Percentiles rank a stretch among this genome's conserved stretches.
Evolutionary conservation across 2,113 vertebrate species (phyloP).

Genomic region (Ranitomeya imitator): DNA sequence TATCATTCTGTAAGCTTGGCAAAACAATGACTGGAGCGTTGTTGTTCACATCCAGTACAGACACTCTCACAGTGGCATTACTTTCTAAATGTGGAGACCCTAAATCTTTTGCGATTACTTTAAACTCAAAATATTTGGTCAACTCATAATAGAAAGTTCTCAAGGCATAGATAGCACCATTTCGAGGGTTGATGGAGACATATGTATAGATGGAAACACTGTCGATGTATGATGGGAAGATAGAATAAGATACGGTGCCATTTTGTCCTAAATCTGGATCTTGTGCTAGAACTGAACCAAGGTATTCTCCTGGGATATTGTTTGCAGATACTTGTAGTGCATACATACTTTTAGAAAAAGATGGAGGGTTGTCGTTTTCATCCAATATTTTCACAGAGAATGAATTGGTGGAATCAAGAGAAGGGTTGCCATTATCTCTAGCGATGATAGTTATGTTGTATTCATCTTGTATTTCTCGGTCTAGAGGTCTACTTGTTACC

Average conservation of each 20-base stretch:
- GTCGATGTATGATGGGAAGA: conserved; percentile 91
- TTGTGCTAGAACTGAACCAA: conserved; percentile 93
- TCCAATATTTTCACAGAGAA: conserved; percentile 94
- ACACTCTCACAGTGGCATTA: conserved; percentile 91
- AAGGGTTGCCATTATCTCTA: conserved; percentile 89
- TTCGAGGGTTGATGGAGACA: conserved; percentile 94
- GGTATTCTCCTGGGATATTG: conserved; percentile 95
- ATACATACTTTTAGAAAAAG: conserved; percentile 92
- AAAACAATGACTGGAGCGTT: conserved; percentile 94
- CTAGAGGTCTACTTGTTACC: conserved; percentile 90
- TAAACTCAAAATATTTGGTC: conserved; percentile 97
- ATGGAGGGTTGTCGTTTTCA: conserved; percentile 95
- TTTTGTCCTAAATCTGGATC: conserved; percentile 96
- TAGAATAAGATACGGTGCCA: conserved; percentile 94
- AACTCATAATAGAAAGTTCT: conserved; percentile 98
- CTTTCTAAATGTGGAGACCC: conserved; percentile 94
- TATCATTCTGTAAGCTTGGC: conserved; percentile 92
- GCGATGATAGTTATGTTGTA: conserved; percentile 97
- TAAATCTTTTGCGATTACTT: conserved; percentile 91
- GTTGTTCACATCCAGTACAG: conserved; percentile 92
- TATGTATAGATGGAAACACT: conserved; percentile 97
- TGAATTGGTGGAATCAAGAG: conserved; percentile 94
- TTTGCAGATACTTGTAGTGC: conserved; percentile 96
- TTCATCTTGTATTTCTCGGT: conserved; percentile 91
- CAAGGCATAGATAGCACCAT: conserved; percentile 95